These are phyloP conservation scores for Oikopleura vanhoeffeni DNA, from an alignment of 23 tunicate species.

Conservation along the genomic window DNA sequence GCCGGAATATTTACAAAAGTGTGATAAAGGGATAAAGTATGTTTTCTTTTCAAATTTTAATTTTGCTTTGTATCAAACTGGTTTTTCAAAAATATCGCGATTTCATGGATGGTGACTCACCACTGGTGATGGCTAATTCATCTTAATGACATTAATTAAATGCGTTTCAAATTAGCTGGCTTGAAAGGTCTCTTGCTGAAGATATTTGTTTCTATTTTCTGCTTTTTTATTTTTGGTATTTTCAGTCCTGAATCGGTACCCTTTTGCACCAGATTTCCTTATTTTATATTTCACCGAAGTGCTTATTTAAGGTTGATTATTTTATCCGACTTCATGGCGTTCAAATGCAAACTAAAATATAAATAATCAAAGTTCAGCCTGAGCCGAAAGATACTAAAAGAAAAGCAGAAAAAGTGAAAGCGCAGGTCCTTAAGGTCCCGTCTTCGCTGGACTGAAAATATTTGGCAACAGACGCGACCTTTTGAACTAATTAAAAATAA, in stretches of 20 bases:
- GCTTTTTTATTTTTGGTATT: neutral
- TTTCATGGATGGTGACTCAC: no score
- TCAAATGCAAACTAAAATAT: neutral
- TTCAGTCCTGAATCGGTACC: no score
- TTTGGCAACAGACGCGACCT: constrained; percentile 1
- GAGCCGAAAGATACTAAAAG: neutral
- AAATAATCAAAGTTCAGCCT: neutral
- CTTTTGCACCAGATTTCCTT: no score
- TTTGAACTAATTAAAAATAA: neutral
- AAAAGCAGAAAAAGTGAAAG: neutral
- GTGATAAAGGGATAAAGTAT: no score
- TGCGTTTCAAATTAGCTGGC: constrained; percentile 4
- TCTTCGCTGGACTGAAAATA: neutral
- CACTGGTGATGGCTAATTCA: neutral
- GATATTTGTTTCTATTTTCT: neutral
- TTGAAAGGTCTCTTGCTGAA: neutral
- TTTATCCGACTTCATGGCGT: neutral
- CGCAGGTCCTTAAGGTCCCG: no score
- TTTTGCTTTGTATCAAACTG: no score
- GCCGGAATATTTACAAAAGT: no score
- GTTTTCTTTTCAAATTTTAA: no score
- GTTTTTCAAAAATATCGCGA: no score
- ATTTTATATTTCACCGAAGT: no score
- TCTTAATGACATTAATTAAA: neutral
- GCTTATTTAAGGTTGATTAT: no score